phyloP scores from a whole-genome alignment of 2,888 invertebrate species.

The Andrena flavipes region DNA sequence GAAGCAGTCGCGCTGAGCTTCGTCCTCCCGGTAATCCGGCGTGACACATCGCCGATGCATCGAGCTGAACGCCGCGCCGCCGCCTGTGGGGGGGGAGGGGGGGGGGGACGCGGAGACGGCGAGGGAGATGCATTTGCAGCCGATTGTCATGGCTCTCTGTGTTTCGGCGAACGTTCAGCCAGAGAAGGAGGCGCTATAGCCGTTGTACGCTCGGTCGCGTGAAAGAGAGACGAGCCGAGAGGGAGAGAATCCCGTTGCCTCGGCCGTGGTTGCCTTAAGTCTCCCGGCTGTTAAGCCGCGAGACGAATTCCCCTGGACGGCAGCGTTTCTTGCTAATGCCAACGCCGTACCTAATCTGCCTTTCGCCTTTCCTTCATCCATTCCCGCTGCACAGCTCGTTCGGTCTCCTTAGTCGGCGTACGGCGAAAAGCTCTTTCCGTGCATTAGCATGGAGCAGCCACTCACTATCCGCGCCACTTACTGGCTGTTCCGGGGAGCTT shows the following conservation, averaged over 20 bases:
- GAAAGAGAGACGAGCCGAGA: background rate
- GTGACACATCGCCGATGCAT: slow-evolving; percentile 71
- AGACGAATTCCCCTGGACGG: slow-evolving; percentile 75
- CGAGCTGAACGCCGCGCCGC: slow-evolving; percentile 51
- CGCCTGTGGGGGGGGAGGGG: slow-evolving; percentile 5
- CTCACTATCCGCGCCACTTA: slow-evolving; percentile 31
- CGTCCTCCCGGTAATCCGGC: slow-evolving; percentile 66
- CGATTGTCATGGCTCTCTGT: slow-evolving; percentile 63
- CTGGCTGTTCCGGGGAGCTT: slow-evolving; percentile 1
- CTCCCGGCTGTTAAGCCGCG: slow-evolving; percentile 73
- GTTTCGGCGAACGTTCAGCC: slow-evolving; percentile 51
- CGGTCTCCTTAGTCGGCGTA: slow-evolving; percentile 40
- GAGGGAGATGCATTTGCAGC: slow-evolving; percentile 65
- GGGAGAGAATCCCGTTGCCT: slow-evolving; percentile 33
- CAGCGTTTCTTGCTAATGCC: slow-evolving; percentile 71
- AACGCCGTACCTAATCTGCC: slow-evolving; percentile 73
- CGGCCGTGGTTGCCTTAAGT: slow-evolving; percentile 65
- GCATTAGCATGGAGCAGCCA: slow-evolving; percentile 60
- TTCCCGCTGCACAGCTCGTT: slow-evolving; percentile 55
- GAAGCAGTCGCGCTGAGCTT: slow-evolving; percentile 59
- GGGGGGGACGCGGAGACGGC: slow-evolving; percentile 18
- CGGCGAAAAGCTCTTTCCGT: slow-evolving; percentile 66
- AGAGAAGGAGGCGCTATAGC: slow-evolving; percentile 19
- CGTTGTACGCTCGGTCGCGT: background rate
- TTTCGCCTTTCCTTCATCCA: slow-evolving; percentile 67